Evolutionary conservation across 2,888 invertebrate species (phyloP).

Genomic region (Calameuta filiformis): DNA sequence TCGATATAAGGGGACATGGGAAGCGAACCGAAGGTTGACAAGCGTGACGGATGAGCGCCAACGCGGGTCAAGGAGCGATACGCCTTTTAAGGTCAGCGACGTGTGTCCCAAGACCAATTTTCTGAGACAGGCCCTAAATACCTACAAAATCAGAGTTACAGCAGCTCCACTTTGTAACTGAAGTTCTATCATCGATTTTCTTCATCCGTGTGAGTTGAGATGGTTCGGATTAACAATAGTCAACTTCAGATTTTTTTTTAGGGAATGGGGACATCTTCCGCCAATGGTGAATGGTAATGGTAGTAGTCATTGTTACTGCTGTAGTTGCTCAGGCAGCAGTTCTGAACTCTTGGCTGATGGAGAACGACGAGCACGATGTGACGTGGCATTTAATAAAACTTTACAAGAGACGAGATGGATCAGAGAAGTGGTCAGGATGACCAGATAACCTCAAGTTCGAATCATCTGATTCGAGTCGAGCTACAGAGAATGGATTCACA

Average conservation of each 20-base stretch:
- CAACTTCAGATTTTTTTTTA: not conserved
- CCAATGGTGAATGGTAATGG: not conserved
- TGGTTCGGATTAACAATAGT: not conserved
- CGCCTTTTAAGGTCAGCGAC: conserved; percentile 22
- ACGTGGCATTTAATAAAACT: conserved; percentile 45
- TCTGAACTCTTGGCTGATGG: conserved; percentile 23
- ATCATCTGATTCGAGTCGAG: not conserved
- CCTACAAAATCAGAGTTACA: not conserved
- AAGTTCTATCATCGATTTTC: not conserved
- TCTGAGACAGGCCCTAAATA: conserved; percentile 3
- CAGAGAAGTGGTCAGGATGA: conserved; percentile 17
- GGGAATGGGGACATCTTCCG: not conserved
- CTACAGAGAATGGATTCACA: conserved; percentile 5
- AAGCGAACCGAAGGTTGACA: conserved; percentile 31
- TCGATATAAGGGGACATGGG: conserved; percentile 19
- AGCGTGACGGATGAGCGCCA: conserved; percentile 25
- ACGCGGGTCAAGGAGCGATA: conserved; percentile 18
- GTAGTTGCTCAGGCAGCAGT: conserved; percentile 14
- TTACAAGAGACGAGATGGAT: conserved; percentile 24
- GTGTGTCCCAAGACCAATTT: conserved; percentile 19
- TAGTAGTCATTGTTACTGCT: not conserved
- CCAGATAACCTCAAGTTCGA: conserved; percentile 26
- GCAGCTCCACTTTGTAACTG: not conserved
- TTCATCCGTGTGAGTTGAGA: not conserved
- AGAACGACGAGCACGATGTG: conserved; percentile 32